Evolutionary conservation across 2,888 invertebrate species (phyloP).

Genomic region (Gortyna flavago): DNA sequence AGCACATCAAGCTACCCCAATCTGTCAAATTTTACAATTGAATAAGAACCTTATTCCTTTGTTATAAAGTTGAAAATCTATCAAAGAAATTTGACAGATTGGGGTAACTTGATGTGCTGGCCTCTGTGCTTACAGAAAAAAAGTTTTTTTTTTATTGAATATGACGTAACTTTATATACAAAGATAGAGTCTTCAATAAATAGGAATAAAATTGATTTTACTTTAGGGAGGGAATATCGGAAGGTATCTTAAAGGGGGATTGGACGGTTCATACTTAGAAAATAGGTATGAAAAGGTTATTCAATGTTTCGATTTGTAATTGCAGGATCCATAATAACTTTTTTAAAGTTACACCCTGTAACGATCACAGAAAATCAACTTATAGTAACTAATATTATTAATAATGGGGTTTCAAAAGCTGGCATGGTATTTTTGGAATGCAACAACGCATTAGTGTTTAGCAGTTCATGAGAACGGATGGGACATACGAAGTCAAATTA

Average conservation of each 20-base stretch:
- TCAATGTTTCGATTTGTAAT: neutral
- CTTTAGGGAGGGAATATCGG: conserved; percentile 35
- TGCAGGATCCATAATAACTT: conserved; percentile 17
- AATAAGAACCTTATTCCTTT: too few species aligned
- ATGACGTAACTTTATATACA: neutral
- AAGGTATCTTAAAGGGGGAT: conserved; percentile 10
- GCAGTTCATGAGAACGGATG: neutral
- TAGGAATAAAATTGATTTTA: conserved; percentile 4
- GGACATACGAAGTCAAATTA: neutral
- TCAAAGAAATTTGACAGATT: too few species aligned
- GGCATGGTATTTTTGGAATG: neutral
- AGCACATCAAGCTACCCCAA: too few species aligned
- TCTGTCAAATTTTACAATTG: too few species aligned
- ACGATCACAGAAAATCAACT: conserved; percentile 59
- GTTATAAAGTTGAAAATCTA: too few species aligned
- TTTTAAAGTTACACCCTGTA: conserved; percentile 53
- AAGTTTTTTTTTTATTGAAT: neutral
- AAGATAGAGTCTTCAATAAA: conserved; percentile 28
- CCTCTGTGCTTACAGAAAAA: too few species aligned
- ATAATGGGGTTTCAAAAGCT: neutral
- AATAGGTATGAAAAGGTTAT: conserved; percentile 5
- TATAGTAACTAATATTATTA: conserved; percentile 39
- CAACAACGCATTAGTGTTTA: neutral
- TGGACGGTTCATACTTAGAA: conserved; percentile 52
- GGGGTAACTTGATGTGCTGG: too few species aligned